Evolutionary conservation across 2,113 vertebrate species (phyloP).

Genomic region (Aythya baeri): DNA sequence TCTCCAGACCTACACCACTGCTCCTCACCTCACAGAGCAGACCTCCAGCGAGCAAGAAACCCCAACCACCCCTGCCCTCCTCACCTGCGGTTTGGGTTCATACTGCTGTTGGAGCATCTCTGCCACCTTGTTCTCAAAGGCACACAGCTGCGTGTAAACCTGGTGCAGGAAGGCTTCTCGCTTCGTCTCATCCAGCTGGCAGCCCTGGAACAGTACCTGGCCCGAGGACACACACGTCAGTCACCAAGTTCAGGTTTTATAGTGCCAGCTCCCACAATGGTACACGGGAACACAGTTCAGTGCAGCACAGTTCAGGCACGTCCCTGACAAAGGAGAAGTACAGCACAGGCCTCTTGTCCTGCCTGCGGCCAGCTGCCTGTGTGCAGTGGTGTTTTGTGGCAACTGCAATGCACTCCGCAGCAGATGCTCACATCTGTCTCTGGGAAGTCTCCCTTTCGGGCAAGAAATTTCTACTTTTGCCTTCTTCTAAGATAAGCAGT

Average conservation of each 20-base stretch:
- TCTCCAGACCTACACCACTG: not conserved
- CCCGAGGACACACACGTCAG: not conserved
- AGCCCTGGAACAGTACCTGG: conserved; percentile 96
- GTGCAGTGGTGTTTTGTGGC: fast-evolving
- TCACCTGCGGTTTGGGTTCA: conserved; percentile 80
- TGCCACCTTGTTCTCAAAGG: conserved; percentile 95
- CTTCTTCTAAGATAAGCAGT: not conserved
- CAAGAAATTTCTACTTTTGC: not conserved
- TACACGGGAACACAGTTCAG: not conserved
- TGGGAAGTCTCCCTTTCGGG: not conserved
- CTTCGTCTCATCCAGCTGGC: conserved; percentile 87
- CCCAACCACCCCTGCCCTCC: not conserved
- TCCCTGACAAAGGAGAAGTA: not conserved
- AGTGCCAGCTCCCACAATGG: not conserved
- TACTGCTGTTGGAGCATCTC: conserved; percentile 91
- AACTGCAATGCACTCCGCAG: not conserved
- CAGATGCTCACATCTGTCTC: not conserved
- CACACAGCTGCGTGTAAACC: conserved; percentile 90
- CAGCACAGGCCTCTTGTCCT: not conserved
- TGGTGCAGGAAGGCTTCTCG: conserved; percentile 87
- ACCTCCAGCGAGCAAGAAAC: not conserved
- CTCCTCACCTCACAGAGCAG: not conserved
- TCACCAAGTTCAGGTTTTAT: not conserved
- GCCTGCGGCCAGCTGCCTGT: not conserved
- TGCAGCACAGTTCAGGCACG: fast-evolving